Evolutionary conservation across 2,888 invertebrate species (phyloP), one percentile per base, ranked within the genome.

Genomic region (Heteromyza rotundicornis): DNA sequence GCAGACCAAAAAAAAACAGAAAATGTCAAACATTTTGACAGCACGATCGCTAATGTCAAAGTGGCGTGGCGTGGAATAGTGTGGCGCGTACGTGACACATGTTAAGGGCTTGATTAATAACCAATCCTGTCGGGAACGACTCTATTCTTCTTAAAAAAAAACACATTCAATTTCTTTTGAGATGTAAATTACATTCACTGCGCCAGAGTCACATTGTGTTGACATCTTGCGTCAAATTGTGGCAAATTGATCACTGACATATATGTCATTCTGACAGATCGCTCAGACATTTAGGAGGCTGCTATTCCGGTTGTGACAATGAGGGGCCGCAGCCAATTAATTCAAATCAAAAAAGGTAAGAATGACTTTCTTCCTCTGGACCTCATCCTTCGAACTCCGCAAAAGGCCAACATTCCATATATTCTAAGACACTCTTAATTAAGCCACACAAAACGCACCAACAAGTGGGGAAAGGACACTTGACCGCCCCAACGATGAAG

Each of bases 1-100:
- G n/a, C n/a, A n/a, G n/a, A n/a, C n/a, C n/a, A 16, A 23, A 20
- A 14, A 17, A 24, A 57, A 22, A 50, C n/a, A 32, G 32, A 14
- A 20, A n/a, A 50, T 50, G 57, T 57, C 57, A 50, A 35, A 50
- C 35, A 36, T 57, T 57, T 57, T 57, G 57, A 57, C 57, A 50
- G 50, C 49, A 35, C 57, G 57, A 50, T 51, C 57, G 16, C 50
- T 32, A 50, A 47, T 57, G 57, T 57, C 57, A 50, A 50, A 50
- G 16, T 20, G 47, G 50, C 54, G n/a, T 8, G n/a, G 40, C 47
- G 19, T 19, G 22, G 32, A 35, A 23, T 32, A 35, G 50, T 57
- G 35, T n/a, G n/a, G n/a, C n/a, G n/a, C n/a, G n/a, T n/a, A n/a
- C n/a, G n/a, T n/a, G n/a, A 57, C 57, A 19, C 3, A 14, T 19